Percentiles rank a stretch among this genome's conserved stretches.
phyloP scores from a whole-genome alignment of 1,140 invertebrate genomes.

The Papilio xuthus region DNA sequence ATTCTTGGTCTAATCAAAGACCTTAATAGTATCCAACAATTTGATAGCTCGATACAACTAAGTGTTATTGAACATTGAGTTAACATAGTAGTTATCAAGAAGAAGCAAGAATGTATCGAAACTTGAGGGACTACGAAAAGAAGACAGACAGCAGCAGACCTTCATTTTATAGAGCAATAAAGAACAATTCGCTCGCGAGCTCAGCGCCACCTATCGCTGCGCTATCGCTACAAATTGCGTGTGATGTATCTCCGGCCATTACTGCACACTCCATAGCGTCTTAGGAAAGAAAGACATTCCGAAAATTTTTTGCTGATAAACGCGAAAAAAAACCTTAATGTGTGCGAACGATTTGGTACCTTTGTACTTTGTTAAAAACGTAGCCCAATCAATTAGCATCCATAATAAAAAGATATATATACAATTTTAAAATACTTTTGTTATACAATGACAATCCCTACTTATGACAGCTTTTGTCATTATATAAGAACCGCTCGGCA shows the following conservation, averaged over 20 bases:
- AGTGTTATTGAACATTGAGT: too few relatives aligned
- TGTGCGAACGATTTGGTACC: not conserved
- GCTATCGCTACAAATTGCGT: slow-evolving; percentile 75
- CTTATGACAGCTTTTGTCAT: too few relatives aligned
- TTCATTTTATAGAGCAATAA: slow-evolving; percentile 68
- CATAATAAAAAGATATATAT: too few relatives aligned
- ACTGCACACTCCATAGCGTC: slow-evolving; percentile 44
- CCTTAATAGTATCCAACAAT: too few relatives aligned
- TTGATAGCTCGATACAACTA: too few relatives aligned
- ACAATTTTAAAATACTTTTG: too few relatives aligned
- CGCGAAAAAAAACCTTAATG: not conserved
- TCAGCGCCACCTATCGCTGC: slow-evolving; percentile 58
- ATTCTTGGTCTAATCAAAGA: too few relatives aligned
- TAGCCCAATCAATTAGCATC: too few relatives aligned
- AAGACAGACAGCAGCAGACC: slow-evolving; percentile 44
- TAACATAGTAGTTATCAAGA: too few relatives aligned
- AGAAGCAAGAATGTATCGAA: too few relatives aligned
- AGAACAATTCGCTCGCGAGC: slow-evolving; percentile 60
- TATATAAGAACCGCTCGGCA: too few relatives aligned
- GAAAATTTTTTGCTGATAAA: not conserved
- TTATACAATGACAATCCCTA: too few relatives aligned
- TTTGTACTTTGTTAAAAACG: not conserved
- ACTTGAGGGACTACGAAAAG: not conserved
- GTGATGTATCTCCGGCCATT: slow-evolving; percentile 68
- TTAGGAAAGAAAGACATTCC: slow-evolving; percentile 29